phyloP scores from a whole-genome alignment of 1,140 invertebrate genomes.

The Harlomillsia oculata region DNA sequence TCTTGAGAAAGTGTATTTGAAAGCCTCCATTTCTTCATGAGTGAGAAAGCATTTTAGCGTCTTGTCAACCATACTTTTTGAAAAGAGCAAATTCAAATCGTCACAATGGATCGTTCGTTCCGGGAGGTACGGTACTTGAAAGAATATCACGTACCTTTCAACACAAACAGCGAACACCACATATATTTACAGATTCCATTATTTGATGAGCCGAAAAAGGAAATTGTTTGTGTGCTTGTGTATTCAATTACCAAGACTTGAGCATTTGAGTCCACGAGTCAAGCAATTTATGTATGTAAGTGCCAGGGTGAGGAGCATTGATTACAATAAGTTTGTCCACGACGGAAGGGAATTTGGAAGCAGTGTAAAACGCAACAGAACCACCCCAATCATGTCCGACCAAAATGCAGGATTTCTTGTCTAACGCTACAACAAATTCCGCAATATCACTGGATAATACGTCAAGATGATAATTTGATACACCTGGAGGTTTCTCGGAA shows the following conservation, averaged over 20 bases:
- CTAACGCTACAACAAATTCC: conserved; percentile 50
- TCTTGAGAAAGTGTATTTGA: conserved; percentile 53
- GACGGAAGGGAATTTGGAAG: conserved; percentile 11
- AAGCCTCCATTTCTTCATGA: conserved; percentile 52
- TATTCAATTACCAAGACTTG: conserved; percentile 30
- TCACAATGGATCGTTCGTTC: conserved; percentile 45
- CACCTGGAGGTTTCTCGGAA: conserved; percentile 51
- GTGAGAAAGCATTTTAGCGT: conserved; percentile 38
- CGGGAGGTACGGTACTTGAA: conserved; percentile 50
- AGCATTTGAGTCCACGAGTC: conserved; percentile 10
- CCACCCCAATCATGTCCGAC: conserved; percentile 50
- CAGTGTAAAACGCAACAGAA: conserved; percentile 3
- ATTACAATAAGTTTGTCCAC: conserved; percentile 30
- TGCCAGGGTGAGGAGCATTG: conserved; percentile 23
- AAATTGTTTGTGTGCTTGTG: not conserved
- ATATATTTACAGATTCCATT: conserved; percentile 1
- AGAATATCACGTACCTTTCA: conserved; percentile 54
- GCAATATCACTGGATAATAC: conserved; percentile 50
- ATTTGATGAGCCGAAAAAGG: not conserved
- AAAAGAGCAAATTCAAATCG: conserved; percentile 40
- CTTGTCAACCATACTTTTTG: not conserved
- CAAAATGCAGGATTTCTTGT: conserved; percentile 47
- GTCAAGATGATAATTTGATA: conserved; percentile 46
- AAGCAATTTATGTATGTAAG: not conserved
- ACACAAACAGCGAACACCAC: too few species aligned